phyloP scores from a whole-genome alignment of 2,888 invertebrate species.

The Sarcophaga caerulescens region DNA sequence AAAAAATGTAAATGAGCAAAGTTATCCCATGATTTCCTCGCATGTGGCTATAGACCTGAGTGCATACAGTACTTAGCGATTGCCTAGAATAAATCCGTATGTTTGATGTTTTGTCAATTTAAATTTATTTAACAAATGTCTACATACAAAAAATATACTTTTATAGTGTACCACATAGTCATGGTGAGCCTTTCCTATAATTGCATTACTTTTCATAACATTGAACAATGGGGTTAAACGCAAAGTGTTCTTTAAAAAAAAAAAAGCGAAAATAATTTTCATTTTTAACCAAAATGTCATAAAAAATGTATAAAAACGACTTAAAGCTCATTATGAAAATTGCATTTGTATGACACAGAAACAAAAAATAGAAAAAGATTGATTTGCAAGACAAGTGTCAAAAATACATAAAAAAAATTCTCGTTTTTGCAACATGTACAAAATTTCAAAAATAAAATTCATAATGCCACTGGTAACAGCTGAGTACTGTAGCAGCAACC shows the following conservation, averaged over 20 bases:
- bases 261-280: neutral
- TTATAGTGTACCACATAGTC: neutral
- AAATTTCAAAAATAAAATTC: no score
- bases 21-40: no score
- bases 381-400: conserved; percentile 37
- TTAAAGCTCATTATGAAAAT: conserved; percentile 53
- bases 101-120: no score
- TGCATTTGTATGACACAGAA: conserved; percentile 53
- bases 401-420: neutral
- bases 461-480: no score
- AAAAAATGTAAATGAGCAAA: no score
- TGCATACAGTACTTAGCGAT: no score
- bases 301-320: conserved; percentile 43
- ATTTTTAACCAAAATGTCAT: conserved; percentile 30
- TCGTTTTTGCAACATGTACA: neutral
- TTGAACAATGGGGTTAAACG: conserved; percentile 42
- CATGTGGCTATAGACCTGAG: no score
- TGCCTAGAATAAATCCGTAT: no score
- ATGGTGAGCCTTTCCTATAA: neutral
- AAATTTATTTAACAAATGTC: no score
- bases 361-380: conserved; percentile 1
- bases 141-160: no score
- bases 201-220: neutral
- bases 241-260: neutral
- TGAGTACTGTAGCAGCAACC: neutral